These are phyloP conservation scores for Netelia fuscicornis DNA, from an alignment of 2,888 invertebrate species.

Conservation along the genomic window DNA sequence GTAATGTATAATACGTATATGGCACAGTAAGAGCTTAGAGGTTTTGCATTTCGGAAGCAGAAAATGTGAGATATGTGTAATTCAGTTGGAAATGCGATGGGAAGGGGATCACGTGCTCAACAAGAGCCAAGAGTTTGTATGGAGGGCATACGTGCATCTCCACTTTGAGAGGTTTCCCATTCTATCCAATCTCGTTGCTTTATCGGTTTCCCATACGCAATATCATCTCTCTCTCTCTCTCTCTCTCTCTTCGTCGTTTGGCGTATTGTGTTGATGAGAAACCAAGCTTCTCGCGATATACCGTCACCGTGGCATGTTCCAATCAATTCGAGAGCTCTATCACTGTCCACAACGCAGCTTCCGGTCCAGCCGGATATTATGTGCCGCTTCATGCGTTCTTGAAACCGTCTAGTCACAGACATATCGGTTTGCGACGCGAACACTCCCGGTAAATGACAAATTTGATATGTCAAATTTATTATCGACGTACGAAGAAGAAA, in stretches of 20 bases:
- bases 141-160: conserved; percentile 67
- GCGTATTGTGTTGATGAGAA: background rate
- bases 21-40: background rate
- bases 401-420: too few species aligned
- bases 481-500: background rate
- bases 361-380: conserved; percentile 26
- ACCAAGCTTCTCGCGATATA: background rate
- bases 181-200: conserved; percentile 77
- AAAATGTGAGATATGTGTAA: conserved; percentile 44
- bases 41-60: conserved; percentile 1
- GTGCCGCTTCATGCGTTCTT: conserved; percentile 10
- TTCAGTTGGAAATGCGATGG: conserved; percentile 33
- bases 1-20: conserved; percentile 11
- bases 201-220: conserved; percentile 76
- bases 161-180: conserved; percentile 78
- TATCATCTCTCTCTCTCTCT: conserved; percentile 67
- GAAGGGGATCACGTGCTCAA: conserved; percentile 22
- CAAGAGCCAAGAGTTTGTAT: background rate
- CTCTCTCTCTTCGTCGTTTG: conserved; percentile 68
- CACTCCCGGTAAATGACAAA: background rate
- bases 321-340: conserved; percentile 54
- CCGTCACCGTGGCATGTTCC: conserved; percentile 43
- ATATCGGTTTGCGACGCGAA: too few species aligned
- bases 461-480: background rate
- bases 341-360: conserved; percentile 32